Evolutionary conservation across 2,888 invertebrate genomes (phyloP), one percentile per base, ranked within the genome.

Genomic region (Acrocyrtus sp.): DNA sequence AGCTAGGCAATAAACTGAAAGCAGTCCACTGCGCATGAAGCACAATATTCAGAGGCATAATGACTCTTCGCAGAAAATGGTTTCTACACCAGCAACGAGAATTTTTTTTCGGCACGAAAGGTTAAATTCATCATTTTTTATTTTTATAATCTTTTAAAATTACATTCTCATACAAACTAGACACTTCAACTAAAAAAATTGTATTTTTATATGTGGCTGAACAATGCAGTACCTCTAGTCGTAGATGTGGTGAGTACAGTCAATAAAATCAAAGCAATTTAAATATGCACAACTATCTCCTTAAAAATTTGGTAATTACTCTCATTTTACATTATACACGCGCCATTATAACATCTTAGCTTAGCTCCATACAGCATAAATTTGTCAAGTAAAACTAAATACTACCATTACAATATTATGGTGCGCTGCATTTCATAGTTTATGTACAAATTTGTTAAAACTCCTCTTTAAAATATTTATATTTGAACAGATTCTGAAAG

Each of bases 41-140:
- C n/a, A n/a, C n/a, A 34, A 34, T 5, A 34, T 8, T 34, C 5
- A 34, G 12, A 34, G 34, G 34, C 34, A 8, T 5, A 34, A 12
- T 34, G 5, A 8, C 12, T 34, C 12, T 34, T 34, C 12, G n/a
- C n/a, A n/a, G n/a, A n/a, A n/a, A 34, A 34, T 34, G 12, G 5
- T 34, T 34, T 12, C 34, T 34, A 5, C 34, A 34, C 12, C 34
- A 8, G 5, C 34, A 34, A 34, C 6, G 12, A 34, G 34, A 34
- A 34, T 34, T 34, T 19, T 12, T 29, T 47, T 65, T 57, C 66
- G 57, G 57, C 66, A 66, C 66, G 57, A 50, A 47, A 56, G 65
- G 66, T 66, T 66, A 66, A 47, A 29, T 39, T 58, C n/a, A n/a
- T n/a, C n/a, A n/a, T 67, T 67, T 51, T 43, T 67, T 51, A 34